Base-by-base conservation (phyloP, 2,888 invertebrate genomes). In the Xestia xanthographa region DNA sequence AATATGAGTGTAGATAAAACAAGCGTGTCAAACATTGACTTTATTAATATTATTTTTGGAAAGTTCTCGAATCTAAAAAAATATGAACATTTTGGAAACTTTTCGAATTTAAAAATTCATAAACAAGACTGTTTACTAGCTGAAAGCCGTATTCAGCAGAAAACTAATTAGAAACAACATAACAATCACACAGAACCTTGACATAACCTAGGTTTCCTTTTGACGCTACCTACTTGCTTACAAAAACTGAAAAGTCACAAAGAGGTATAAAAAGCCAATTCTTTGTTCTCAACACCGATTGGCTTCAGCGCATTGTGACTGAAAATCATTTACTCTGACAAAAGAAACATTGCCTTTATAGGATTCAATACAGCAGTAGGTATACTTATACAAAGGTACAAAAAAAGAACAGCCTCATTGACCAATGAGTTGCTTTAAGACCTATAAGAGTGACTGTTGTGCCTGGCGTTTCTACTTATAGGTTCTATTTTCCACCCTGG, bases 281-380 rank as follows among this genome's bases (percentile, higher is more conserved):
- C 60, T 53, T 80, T 81, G 68, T 66, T 60, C 66, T 69, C 45
- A 17, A 50, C 17, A 81, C 48, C 29, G 26, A 34, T 48, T 14
- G 34, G 8, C 38, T 56, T 56, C 14, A 50, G 9, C 45, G 50
- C 22, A 38, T 76, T 76, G 62, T 63, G 38, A 58, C n/a, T 75
- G 34, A 63, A 68, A 63, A 71, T 26, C 20, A 62, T 45, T 50
- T 29, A 11, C 14, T 2, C n/a, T 11, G 38, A 58, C n/a, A 82
- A 76, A 76, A 63, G n/a, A 56, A 69, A 62, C 53, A 14, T 48
- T 14, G 58, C 20, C 12, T 62, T 38, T 62, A 22, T 0, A 62
- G 1, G 9, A 20, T 62, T 34, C 38, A 34, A 62, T 22, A 34
- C 22, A 22, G 62, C 17, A 17, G 56, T 53, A 26, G 11, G 1